A percentile compares a stretch with the other conserved stretches of the same genome.
These are phyloP conservation scores for Yoshiicerus persimilis DNA, from an alignment of 1,140 invertebrate genomes.

Conservation along the genomic window DNA sequence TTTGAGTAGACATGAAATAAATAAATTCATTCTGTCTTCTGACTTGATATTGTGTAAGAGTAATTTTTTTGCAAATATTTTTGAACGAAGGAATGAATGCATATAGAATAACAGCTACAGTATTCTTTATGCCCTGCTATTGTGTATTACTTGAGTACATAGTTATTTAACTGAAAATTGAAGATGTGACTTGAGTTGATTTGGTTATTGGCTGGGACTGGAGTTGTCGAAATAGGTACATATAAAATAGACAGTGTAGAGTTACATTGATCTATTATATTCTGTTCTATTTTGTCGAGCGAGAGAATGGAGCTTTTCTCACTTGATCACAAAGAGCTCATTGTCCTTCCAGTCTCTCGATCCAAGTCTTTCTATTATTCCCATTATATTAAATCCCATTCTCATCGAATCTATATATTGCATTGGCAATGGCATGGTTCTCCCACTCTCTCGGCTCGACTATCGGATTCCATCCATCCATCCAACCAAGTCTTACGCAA, in stretches of 20 bases:
- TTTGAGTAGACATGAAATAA: too few species aligned
- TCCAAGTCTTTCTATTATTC: conserved; percentile 27
- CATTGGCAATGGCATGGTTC: neutral
- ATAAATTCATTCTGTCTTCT: too few species aligned
- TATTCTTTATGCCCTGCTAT: neutral
- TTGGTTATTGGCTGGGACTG: neutral
- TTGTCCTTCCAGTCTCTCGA: conserved; percentile 36
- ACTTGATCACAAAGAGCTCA: conserved; percentile 32
- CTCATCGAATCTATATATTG: conserved; percentile 12
- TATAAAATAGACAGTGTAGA: neutral
- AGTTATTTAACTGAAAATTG: neutral
- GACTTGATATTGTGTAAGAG: too few species aligned
- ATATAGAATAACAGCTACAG: too few species aligned
- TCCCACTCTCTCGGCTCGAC: neutral
- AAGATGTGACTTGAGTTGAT: neutral
- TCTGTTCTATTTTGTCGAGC: conserved; percentile 1
- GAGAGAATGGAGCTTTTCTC: conserved; percentile 40
- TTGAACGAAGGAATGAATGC: too few species aligned
- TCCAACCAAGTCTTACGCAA: neutral
- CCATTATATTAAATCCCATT: conserved; percentile 16
- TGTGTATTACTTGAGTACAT: neutral
- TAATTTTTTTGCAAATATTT: too few species aligned
- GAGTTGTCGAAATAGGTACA: neutral
- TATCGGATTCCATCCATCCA: conserved; percentile 25
- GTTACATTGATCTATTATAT: neutral